These are phyloP conservation scores for Reticulitermes speratus DNA, from an alignment of 1,140 invertebrate genomes.

Conservation along the genomic window DNA sequence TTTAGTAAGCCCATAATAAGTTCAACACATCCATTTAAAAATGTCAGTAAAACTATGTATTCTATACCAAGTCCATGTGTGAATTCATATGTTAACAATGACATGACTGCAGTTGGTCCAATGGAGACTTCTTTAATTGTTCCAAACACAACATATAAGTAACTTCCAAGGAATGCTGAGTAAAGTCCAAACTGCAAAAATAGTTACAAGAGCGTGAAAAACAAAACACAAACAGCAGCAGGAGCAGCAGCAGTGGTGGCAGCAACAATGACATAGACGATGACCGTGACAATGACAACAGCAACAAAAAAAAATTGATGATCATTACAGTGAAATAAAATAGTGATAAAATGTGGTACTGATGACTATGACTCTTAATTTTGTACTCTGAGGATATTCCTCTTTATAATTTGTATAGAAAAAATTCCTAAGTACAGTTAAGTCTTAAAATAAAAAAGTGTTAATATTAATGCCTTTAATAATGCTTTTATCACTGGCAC, in stretches of 20 bases:
- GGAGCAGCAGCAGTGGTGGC: too few species aligned
- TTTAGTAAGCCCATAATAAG: conserved; percentile 74
- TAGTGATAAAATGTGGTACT: too few species aligned
- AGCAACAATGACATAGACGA: too few species aligned
- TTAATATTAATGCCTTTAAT: too few species aligned
- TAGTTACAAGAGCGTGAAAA: conserved; percentile 9
- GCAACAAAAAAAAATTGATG: too few species aligned
- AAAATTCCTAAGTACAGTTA: too few species aligned
- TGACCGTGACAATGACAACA: neutral
- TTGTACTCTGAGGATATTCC: too few species aligned
- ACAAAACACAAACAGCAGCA: neutral
- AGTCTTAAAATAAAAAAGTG: too few species aligned
- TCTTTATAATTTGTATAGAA: too few species aligned
- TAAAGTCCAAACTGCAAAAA: conserved; percentile 68
- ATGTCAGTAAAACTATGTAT: conserved; percentile 76
- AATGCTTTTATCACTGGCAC: too few species aligned
- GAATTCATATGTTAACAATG: conserved; percentile 73
- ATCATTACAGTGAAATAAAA: neutral
- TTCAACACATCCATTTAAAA: conserved; percentile 74
- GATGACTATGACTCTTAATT: too few species aligned
- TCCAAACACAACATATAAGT: conserved; percentile 85
- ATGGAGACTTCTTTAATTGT: conserved; percentile 90
- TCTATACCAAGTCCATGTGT: conserved; percentile 67
- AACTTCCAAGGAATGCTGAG: conserved; percentile 69
- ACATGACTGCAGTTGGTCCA: conserved; percentile 84